A percentile compares a stretch with the other conserved stretches of the same genome.
Evolutionary conservation across 2,113 vertebrate species (phyloP).

Genomic region (Sturnira hondurensis): DNA sequence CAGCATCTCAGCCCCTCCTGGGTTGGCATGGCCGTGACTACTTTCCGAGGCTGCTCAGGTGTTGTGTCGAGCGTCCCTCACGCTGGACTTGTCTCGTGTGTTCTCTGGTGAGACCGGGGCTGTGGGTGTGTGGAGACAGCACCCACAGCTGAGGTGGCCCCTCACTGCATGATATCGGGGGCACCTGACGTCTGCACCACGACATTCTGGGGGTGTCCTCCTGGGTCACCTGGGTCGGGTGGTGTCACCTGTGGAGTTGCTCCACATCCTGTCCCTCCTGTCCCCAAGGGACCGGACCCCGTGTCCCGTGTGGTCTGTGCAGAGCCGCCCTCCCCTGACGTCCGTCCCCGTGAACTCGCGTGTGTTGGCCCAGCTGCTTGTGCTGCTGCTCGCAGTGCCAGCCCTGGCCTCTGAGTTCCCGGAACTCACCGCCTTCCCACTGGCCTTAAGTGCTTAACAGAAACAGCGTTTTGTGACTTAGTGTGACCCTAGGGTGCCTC

Average conservation of each 20-base stretch:
- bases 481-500: neutral
- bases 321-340: neutral
- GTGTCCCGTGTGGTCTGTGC: neutral
- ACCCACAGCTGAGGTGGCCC: neutral
- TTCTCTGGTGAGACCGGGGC: neutral
- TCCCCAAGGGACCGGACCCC: too few species aligned
- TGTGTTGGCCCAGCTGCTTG: too few species aligned
- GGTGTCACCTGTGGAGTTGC: too few species aligned
- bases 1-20: neutral
- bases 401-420: neutral
- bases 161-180: neutral
- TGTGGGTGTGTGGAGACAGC: neutral
- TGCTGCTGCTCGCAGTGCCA: too few species aligned
- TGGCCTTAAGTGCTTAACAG: neutral
- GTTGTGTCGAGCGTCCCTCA: neutral
- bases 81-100: neutral
- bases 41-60: neutral
- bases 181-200: too few species aligned
- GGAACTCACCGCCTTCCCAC: too few species aligned
- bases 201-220: neutral
- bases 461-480: neutral
- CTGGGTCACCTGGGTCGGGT: neutral
- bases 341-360: too few species aligned
- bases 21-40: neutral
- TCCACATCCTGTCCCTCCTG: neutral